Evolutionary conservation across 2,888 invertebrate genomes (phyloP), one percentile per base, ranked within the genome.

Genomic region (Hypselothyrea guttata): DNA sequence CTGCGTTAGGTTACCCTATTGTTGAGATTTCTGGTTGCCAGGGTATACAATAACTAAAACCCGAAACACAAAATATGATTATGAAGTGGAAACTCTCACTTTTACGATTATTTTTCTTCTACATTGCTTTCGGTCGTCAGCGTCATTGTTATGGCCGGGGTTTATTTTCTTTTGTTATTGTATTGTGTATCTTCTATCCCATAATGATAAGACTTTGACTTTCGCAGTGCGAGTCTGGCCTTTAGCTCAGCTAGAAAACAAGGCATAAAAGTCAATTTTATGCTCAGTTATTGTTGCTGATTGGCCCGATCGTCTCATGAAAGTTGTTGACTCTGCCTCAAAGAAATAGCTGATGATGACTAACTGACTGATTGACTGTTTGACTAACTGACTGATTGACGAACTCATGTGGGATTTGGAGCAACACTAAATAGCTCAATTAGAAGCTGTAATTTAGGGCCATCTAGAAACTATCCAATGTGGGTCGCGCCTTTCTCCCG

Each of bases 61-160:
- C 56, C 61, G 62, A 66, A 62, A 62, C 41, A 48, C 57, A 44
- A 70, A 61, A 66, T 63, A 68, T 70, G 61, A 82, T 71, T 81
- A 71, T 81, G 77, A 73, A 79, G 82, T 86, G 86, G 75, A 86
- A 84, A 84, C 84, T 84, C 86, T 86, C 84, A 84, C 86, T 84
- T 84, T 84, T 86, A 77, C 75, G 83, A 82, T 74, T 81, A 82
- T 77, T 78, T 81, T 81, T 75, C 84, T 77, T 81, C 69, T 71
- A 71, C 56, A 64, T 68, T 59, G 79, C 78, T 79, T 79, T 79
- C 79, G 72, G 79, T 74, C 66, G 65, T 62, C 75, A 75, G 62
- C 73, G 44, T 67, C 46, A 46, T 58, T 47, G 34, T 34, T 44
- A 40, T 46, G 44, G 40, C 33, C 42, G 46, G 40, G 48, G 58